Percentiles rank a stretch among this genome's conserved stretches.
These are phyloP conservation scores for Xenopus laevis DNA, from an alignment of 2,113 vertebrate species.

Conservation along the genomic window DNA sequence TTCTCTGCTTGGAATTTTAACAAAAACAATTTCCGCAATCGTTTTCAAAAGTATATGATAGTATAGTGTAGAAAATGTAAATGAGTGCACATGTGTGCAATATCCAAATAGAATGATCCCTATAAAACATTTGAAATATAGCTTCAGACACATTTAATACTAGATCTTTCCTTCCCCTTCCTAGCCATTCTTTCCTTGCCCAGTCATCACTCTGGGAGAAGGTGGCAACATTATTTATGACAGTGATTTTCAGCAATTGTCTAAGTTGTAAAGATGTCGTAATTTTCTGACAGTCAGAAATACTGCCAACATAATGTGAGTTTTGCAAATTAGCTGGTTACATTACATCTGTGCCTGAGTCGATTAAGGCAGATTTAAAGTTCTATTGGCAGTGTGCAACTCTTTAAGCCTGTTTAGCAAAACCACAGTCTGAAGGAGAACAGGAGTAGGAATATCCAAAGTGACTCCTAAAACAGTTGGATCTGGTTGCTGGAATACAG, in stretches of 20 bases:
- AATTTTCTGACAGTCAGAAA: slow-evolving; percentile 33
- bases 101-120: no score
- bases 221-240: slow-evolving; percentile 33
- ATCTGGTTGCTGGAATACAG: no score
- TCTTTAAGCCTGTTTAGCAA: slow-evolving; percentile 16
- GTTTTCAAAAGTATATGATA: no score
- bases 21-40: no score
- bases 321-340: slow-evolving; percentile 25
- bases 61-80: no score
- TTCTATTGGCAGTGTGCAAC: slow-evolving; percentile 15
- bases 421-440: neutral
- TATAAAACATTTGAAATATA: no score
- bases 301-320: slow-evolving; percentile 23
- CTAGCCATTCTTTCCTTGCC: neutral
- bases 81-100: no score
- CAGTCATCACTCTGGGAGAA: slow-evolving; percentile 1
- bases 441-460: neutral
- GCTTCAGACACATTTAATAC: no score
- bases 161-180: no score
- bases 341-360: slow-evolving; percentile 31
- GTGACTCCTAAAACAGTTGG: neutral
- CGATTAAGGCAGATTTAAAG: slow-evolving; percentile 27
- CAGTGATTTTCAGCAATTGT: slow-evolving; percentile 37
- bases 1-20: no score
- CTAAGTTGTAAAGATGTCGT: slow-evolving; percentile 37